These are phyloP conservation scores for Elysia crispata DNA, from an alignment of 2,888 invertebrate species.

Conservation along the genomic window DNA sequence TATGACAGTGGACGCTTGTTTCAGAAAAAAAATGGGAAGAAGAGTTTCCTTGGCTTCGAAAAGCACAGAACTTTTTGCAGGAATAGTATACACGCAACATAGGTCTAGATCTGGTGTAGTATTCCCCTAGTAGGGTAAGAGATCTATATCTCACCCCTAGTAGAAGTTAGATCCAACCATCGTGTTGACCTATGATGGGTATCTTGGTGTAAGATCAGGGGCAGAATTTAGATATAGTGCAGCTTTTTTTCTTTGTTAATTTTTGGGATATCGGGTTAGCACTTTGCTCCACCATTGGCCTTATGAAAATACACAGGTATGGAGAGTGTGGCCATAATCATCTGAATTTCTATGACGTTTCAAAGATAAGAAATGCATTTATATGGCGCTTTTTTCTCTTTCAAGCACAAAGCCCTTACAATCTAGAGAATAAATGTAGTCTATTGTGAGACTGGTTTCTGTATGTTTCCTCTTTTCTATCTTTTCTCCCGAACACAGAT, in stretches of 20 bases:
- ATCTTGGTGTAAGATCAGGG: too few relatives aligned
- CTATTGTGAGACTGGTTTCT: slow-evolving; percentile 24
- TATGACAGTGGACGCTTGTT: slow-evolving; percentile 11
- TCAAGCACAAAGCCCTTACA: slow-evolving; percentile 31
- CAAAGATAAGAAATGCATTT: slow-evolving; percentile 33
- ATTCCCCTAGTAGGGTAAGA: too few relatives aligned
- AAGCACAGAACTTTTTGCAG: slow-evolving; percentile 18
- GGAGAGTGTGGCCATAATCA: slow-evolving; percentile 30
- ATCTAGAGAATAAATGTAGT: slow-evolving; percentile 29
- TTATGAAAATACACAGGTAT: slow-evolving; percentile 22
- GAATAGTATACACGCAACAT: slow-evolving; percentile 24
- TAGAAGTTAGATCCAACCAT: too few relatives aligned
- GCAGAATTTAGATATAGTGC: too few relatives aligned
- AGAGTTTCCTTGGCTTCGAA: slow-evolving; percentile 23
- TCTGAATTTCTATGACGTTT: slow-evolving; percentile 27
- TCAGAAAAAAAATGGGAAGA: slow-evolving; percentile 28
- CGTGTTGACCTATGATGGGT: too few relatives aligned
- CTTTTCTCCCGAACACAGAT: slow-evolving; percentile 29
- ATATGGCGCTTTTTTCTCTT: slow-evolving; percentile 25
- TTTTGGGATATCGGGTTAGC: too few relatives aligned
- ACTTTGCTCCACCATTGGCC: too few relatives aligned
- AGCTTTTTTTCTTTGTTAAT: too few relatives aligned
- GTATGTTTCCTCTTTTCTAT: slow-evolving; percentile 30
- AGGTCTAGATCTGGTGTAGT: slow-evolving; percentile 9
- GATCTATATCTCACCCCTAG: too few relatives aligned